Evolutionary conservation across 2,888 invertebrate species (phyloP), one percentile per base, ranked within the genome.

Genomic region (Rhingia campestris): DNA sequence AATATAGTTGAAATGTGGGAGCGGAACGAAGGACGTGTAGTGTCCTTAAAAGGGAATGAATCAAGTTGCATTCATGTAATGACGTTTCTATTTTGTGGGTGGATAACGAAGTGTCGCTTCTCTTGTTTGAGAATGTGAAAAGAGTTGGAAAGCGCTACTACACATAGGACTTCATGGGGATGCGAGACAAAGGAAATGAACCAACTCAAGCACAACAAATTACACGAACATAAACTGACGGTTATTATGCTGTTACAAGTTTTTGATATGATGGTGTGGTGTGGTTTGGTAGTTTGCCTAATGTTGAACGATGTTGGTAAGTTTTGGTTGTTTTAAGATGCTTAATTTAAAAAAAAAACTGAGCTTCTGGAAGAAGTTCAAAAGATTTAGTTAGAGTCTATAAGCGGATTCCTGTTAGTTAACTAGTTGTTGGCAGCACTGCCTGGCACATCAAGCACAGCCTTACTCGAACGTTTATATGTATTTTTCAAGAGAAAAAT

Each of bases 21-120:
- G n/a, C 54, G 39, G 63, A 41, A 5, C 35, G 14, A n/a, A 10
- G 1, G 35, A 22, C 43, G 12, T 12, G 6, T 37, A 10, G 7
- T 53, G 33, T 49, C 54, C 30, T 32, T 32, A 33, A 22, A 69
- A 59, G 32, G 45, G 43, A 32, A 47, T 67, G 49, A 77, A 61
- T 72, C 41, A 41, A 61, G 63, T 66, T 81, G 81, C 77, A 77
- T 61, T 77, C 64, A 47, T 22, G 67, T 54, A 56, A 76, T 49
- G 47, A 32, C 5, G 39, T 12, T 45, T 6, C n/a, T 49, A 49
- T 6, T 49, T 6, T 14, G n/a, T 49, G 35, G 63, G 41, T 53
- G 59, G 70, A 66, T 76, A 76, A 77, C 58, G 56, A 81, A 64
- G 61, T 54, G 66, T 61, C 70, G 39, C 12, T 39, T 37, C 35